Evolutionary conservation across 2,113 vertebrate species (phyloP).

Genomic region (Sterna hirundo): DNA sequence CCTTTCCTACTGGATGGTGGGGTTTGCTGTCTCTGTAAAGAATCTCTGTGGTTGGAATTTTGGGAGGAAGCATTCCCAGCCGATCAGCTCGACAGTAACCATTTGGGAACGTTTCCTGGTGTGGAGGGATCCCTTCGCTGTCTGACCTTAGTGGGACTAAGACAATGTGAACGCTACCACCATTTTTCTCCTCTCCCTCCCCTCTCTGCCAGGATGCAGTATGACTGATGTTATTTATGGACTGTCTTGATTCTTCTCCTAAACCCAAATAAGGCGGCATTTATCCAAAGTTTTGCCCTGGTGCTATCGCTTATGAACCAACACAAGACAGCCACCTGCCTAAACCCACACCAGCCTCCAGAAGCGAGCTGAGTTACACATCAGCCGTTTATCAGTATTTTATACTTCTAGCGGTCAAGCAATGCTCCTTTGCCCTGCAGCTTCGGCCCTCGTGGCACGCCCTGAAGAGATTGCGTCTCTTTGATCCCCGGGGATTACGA

Average conservation of each 20-base stretch:
- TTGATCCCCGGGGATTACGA: neutral
- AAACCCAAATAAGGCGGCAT: neutral
- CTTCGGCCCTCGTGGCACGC: neutral
- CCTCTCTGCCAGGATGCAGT: neutral
- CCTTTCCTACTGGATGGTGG: neutral
- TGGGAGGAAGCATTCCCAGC: neutral
- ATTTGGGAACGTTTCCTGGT: neutral
- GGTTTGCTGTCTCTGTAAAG: neutral
- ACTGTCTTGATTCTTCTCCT: neutral
- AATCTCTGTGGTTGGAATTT: neutral
- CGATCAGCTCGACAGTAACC: neutral
- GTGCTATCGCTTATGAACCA: neutral
- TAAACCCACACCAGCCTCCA: neutral
- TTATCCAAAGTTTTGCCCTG: neutral
- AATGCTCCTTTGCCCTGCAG: neutral
- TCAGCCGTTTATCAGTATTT: neutral
- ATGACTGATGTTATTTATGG: neutral
- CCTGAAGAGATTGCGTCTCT: accelerated
- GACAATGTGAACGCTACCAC: accelerated
- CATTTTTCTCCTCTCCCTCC: neutral
- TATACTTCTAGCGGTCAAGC: neutral
- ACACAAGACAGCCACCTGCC: neutral
- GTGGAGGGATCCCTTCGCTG: accelerated
- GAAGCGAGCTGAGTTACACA: neutral
- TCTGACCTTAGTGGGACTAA: neutral